Conservation (phyloP, 2,113 vertebrate genomes). For the Otis tarda region DNA sequence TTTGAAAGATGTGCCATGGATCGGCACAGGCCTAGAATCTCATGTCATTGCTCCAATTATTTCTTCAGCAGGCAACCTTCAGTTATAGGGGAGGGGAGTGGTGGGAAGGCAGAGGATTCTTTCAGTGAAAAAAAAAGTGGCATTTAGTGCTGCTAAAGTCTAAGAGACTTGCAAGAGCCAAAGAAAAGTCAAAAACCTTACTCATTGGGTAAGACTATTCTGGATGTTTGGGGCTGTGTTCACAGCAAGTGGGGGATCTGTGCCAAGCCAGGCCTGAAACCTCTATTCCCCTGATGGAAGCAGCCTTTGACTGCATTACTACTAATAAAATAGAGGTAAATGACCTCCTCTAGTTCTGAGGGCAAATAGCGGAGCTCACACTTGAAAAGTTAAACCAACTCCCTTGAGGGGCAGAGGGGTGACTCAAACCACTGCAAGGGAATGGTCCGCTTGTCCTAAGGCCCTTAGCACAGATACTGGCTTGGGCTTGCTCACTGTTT, state of each 20-base stretch:
- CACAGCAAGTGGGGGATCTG: fast-evolving
- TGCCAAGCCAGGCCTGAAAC: background rate
- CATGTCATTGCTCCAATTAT: background rate
- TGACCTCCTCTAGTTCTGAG: background rate
- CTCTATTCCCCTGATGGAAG: background rate
- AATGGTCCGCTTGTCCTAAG: background rate
- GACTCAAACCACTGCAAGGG: background rate
- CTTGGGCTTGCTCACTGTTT: fast-evolving
- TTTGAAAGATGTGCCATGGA: background rate
- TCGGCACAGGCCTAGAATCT: background rate
- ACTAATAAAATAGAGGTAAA: background rate
- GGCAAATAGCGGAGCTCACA: background rate
- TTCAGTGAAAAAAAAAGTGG: background rate
- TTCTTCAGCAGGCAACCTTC: background rate
- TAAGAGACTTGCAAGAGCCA: background rate
- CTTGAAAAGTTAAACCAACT: background rate
- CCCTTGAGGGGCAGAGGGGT: fast-evolving
- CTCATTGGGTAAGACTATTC: background rate
- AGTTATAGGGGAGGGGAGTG: fast-evolving
- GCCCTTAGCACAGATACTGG: background rate
- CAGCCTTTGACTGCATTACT: background rate
- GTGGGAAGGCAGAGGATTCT: background rate
- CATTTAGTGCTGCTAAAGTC: background rate
- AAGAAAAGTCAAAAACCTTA: background rate
- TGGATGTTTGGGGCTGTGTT: background rate